Base-by-base conservation (phyloP, 2,888 invertebrate genomes). In the Nymphalis c-album region DNA sequence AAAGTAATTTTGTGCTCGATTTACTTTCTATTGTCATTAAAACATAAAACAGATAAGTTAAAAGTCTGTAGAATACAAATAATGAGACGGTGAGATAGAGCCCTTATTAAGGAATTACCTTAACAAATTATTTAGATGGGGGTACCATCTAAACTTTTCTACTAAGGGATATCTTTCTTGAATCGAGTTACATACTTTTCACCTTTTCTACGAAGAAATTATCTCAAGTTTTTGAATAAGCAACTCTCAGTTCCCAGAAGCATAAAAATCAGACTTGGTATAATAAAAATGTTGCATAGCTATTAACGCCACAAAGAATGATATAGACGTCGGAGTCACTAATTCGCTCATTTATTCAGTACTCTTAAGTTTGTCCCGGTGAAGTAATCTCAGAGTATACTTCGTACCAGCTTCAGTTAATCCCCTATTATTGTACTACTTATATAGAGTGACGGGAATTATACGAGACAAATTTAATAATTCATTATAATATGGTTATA, bases 271-370 rank as follows among this genome's bases (percentile, higher is more conserved):
- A 18, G 57, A 7, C n/a, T 40, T 18, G 31, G 4, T 40, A 20
- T 35, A 63, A 67, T 67, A 67, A 63, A 31, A 46, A 35, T 26
- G 53, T 55, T 16, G n/a, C 47, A 20, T 47, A 31, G 59, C 62
- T 67, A 64, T 67, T 67, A 67, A 70, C 64, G 64, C 67, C 62
- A 18, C 67, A 70, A 70, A 70, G 64, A 70, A 70, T 67, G 67
- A 64, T 70, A 63, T 70, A 67, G 40, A 10, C 18, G 40, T 7
- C 18, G 7, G 57, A 40, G 40, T 57, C 55, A 59, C 62, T 72
- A 72, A 71, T 71, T 69, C 59, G 47, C 55, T 64, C 67, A 68
- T 67, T 70, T 67, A 67, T 72, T 67, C 68, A 53, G 67, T 64
- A 60, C 58, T 64, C 64, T 69, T 64, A 67, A 69, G 70, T 68